Percentiles rank a stretch among this genome's conserved stretches.
These are phyloP conservation scores for Cherax quadricarinatus DNA, from an alignment of 1,140 invertebrate genomes.

Conservation along the genomic window DNA sequence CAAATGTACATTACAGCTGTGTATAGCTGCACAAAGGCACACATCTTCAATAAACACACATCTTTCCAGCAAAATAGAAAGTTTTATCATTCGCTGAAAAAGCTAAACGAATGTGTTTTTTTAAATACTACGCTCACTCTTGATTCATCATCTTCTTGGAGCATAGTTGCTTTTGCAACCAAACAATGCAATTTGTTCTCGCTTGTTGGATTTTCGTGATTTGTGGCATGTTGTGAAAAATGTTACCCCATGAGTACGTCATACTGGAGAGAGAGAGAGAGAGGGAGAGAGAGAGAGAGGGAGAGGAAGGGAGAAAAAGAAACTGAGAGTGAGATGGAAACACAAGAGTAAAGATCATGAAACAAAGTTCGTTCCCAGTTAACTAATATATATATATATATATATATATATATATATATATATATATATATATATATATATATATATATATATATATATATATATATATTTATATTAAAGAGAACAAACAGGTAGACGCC, in stretches of 20 bases:
- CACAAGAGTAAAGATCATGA: not conserved
- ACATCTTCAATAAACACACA: not conserved
- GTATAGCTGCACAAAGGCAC: not conserved
- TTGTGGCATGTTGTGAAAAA: no score
- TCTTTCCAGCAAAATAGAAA: not conserved
- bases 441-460: constrained; percentile 38
- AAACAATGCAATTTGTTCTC: no score
- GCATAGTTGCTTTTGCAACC: no score
- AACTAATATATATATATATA: not conserved
- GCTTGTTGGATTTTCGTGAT: no score
- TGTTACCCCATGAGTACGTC: no score
- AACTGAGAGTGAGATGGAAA: not conserved
- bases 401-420: constrained; percentile 31
- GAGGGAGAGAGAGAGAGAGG: not conserved
- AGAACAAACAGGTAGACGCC: not conserved
- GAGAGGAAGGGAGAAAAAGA: not conserved
- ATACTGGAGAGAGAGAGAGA: not conserved
- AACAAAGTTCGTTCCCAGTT: not conserved
- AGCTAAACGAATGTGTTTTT: not conserved
- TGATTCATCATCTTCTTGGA: no score
- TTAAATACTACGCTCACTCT: not conserved
- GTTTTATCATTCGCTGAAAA: not conserved
- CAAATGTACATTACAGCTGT: not conserved
- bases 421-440: not conserved
- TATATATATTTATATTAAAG: constrained; percentile 15